phyloP scores from a whole-genome alignment of 2,797 vertebrate species.

The Odontamblyopus rebecca region DNA sequence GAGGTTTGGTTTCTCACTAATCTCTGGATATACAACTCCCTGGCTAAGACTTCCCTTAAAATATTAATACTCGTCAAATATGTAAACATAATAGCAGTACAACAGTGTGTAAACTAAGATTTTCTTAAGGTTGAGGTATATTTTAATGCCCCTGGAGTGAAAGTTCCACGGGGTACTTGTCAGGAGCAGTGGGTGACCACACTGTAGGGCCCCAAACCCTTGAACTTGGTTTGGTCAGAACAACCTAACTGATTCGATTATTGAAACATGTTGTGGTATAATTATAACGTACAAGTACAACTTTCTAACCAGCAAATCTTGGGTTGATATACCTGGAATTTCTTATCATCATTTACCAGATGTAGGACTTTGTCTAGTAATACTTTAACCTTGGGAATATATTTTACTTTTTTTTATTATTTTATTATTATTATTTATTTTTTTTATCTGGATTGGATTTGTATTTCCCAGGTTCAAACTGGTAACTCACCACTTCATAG shows the following conservation, averaged over 20 bases:
- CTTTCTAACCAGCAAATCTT: no score
- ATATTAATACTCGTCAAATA: not conserved
- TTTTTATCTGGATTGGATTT: not conserved
- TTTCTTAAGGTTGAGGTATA: not conserved
- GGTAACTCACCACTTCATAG: not conserved
- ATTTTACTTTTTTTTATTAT: not conserved
- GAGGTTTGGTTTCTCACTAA: constrained; percentile 35
- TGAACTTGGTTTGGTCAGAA: not conserved
- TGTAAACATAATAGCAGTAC: not conserved
- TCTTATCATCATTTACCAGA: no score
- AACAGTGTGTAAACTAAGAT: not conserved
- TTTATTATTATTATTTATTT: no score
- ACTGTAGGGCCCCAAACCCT: not conserved
- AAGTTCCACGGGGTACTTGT: not conserved
- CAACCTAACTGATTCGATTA: not conserved
- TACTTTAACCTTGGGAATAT: no score
- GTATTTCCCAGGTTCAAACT: not conserved
- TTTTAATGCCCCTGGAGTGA: not conserved
- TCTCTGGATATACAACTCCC: constrained; percentile 5
- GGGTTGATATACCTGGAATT: no score
- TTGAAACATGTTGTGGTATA: not conserved
- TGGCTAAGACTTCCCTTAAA: not conserved
- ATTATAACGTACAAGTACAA: no score
- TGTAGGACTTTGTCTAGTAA: no score
- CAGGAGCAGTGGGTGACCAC: not conserved